Base-by-base conservation (phyloP, 1,140 invertebrate genomes). In the Zaprionus ghesquierei region DNA sequence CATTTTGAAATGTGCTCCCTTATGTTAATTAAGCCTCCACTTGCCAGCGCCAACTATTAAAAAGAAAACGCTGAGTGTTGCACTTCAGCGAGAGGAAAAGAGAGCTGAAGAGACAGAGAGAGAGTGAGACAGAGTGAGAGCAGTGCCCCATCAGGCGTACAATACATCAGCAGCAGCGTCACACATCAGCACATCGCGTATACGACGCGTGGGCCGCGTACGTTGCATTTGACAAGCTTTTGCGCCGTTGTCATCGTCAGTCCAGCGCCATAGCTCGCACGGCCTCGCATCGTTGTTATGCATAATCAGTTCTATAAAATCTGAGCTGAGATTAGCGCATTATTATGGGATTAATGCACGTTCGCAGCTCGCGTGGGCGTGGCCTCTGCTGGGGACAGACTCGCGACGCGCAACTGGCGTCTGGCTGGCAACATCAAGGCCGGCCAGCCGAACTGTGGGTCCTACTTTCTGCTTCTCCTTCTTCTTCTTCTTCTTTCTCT, bases 11-110 rank as follows among this genome's bases (percentile, higher is more conserved):
- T 66, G 63, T 23, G 61, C 56, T 69, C 50, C 66, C 79, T 87
- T 87, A 87, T 87, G 82, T 82, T 87, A 87, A 87, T 87, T 87
- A 87, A 89, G 82, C 84, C 69, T 77, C 75, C 84, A 87, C 79
- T 87, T 87, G 68, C 75, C 69, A 77, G 51, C 63, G 44, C 59
- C 78, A 86, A 87, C 84, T 87, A 87, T 82, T 87, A 71, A 82
- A 87, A 89, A 77, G 72, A 87, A 77, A 87, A 82, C 64, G 72
- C 72, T 70, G 72, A 75, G 72, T 75, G 68, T 59, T 68, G 63
- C 75, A 69, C 75, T 75, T 65, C 44, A 55, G 59, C 49, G 44
- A 56, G 25, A 31, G 62, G 31, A 20, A 22, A 23, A 46, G 59
- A 23, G n/a, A 29, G 54, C n/a, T n/a, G 6, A 13, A 25, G n/a